Evolutionary conservation across 1,140 invertebrate species (phyloP), one percentile per base, ranked within the genome.

Genomic region (Rhyzopertha dominica): DNA sequence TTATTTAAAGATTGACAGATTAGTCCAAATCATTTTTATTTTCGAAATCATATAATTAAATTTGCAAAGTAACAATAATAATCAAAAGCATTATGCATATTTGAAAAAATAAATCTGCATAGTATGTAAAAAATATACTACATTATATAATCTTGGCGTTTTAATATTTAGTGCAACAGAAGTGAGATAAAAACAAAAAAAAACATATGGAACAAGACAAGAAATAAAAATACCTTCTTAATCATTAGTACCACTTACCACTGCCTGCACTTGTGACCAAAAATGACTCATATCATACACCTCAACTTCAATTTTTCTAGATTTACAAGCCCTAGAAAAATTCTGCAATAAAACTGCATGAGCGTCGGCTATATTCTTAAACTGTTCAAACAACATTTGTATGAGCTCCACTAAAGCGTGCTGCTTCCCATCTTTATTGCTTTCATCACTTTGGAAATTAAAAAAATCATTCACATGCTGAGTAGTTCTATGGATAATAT

Each of bases 211-310:
- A 23, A 29, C 12, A 10, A 9, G 14, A 30, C 29, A 39, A 37
- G 35, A 41, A 32, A 17, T 9, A 10, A 31, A 26, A 36, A 19
- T n/a, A n/a, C 26, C 25, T 30, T 36, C 20, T 37, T 37, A 49
- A 53, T 41, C 41, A 46, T 46, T 23, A 13, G 42, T 34, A 47
- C 42, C 35, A 72, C 79, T 74, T 75, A 92, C 85, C 51, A 92
- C 86, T 58, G 80, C 79, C 67, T 95, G 91, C 16, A 93, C 83
- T 59, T 87, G 85, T 22, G 79, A 81, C 90, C 91, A 95, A 53
- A 92, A 87, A 67, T 92, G 85, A 10, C 81, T 77, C 56, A 89
- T 81, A 52, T 82, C 81, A 68, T 93, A 92, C 3, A 81, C 62
- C 26, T 74, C 71, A 2, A 76, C 62, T 47, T 75, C 71, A 8